Evolutionary conservation across 2,113 vertebrate genomes (phyloP), one percentile per base, ranked within the genome.

Genomic region (Monarcha castaneiventris): DNA sequence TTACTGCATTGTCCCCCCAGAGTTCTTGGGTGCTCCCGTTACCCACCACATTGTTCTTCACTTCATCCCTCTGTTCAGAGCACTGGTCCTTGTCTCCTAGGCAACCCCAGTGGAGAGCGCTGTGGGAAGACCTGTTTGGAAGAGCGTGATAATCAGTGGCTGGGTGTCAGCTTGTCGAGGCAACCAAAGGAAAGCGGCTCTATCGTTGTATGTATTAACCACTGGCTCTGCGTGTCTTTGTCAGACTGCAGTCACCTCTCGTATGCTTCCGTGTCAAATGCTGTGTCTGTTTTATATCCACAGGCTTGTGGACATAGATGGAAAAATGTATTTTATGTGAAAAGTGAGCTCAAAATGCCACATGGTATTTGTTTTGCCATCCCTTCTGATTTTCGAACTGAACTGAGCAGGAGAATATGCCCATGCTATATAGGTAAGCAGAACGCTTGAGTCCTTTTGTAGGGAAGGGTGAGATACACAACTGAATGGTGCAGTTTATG

Each of bases 121-220:
- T 99, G 99, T 97, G 99, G 99, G 86, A 99, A 95, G 97, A 99
- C 98, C 5, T 99, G 99, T 96, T 55, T 97, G 94, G 96, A 98
- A 80, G 99, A 99, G 82, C 98, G 97, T 84, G 98, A 99, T 84
- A 98, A 99, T 93, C 99, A 99, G 87, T 99, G 99, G 99, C 95
- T 99, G 84, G 99, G 99, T 9, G 99, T 99, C 86, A 99, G 99
- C 66, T 97, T 99, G 90, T 99, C 99, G 7, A 98, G 99, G 91
- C 99, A 99, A 51, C 97, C 98, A 9, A 97, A 97, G 95, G 96
- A 97, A 91, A 97, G 98, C 39, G 99, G 99, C 93, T 97, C 98
- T 43, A 58, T 99, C 0, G 74, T 99, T 98, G 99, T 99, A 98
- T 29, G 98, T 98, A 93, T 82, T 84, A 56, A 80, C 18, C 5